A percentile compares a stretch with the other conserved stretches of the same genome.
These are phyloP conservation scores for Capromys pilorides DNA, from an alignment of 2,797 vertebrate species.

Conservation along the genomic window DNA sequence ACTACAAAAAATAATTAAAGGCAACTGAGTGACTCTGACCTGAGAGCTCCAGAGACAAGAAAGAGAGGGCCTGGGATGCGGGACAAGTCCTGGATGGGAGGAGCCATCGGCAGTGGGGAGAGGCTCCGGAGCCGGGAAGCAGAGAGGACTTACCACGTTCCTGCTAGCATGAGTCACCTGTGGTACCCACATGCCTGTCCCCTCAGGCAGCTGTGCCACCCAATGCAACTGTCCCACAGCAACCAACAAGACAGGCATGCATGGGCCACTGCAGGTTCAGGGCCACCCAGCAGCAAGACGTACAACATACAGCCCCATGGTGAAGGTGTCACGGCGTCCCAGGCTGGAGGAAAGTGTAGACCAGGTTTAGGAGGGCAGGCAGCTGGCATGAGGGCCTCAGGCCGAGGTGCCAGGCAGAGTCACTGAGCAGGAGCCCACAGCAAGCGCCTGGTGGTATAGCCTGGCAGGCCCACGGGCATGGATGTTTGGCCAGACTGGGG, in stretches of 20 bases:
- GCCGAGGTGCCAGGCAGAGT: neutral
- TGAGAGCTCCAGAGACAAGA: neutral
- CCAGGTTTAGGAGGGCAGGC: neutral
- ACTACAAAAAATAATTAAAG: neutral
- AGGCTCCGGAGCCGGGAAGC: neutral
- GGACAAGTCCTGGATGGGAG: neutral
- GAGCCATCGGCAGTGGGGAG: neutral
- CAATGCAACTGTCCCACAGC: neutral
- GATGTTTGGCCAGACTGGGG: neutral
- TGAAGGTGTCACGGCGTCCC: neutral
- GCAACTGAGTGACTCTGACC: neutral
- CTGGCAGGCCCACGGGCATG: neutral
- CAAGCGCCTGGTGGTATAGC: neutral
- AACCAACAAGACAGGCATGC: neutral
- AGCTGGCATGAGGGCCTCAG: neutral
- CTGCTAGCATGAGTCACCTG: neutral
- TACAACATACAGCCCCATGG: neutral
- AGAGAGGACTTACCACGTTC: neutral
- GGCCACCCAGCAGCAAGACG: neutral
- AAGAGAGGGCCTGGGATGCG: fast-evolving
- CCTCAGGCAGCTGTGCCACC: neutral
- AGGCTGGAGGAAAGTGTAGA: neutral
- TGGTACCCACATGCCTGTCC: neutral
- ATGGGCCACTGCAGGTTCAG: neutral
- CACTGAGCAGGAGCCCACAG: neutral